Evolutionary conservation across 92 coral and sea anemone genomes (phyloP).

Genomic region (Galaxea fascicularis): DNA sequence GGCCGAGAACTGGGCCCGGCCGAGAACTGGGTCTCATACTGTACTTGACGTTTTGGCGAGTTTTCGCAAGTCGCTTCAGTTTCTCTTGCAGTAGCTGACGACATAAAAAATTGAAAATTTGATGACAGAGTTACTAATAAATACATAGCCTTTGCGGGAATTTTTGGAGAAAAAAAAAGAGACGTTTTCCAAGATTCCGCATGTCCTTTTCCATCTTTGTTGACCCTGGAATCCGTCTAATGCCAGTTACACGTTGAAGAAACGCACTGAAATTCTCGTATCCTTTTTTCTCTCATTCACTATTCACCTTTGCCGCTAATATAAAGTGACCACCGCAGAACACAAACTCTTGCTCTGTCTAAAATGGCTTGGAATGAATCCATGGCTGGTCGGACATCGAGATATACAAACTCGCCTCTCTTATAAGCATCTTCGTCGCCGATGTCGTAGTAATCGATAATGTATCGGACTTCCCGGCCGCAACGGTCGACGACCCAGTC

Average conservation of each 20-base stretch:
- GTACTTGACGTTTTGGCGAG: too few relatives aligned
- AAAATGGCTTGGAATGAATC: slow-evolving; percentile 91
- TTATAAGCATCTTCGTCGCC: slow-evolving; percentile 95
- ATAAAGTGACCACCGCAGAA: slow-evolving; percentile 88
- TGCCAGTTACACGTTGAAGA: not conserved
- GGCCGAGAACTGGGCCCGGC: too few relatives aligned
- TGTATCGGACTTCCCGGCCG: slow-evolving; percentile 89
- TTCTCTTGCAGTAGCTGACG: too few relatives aligned
- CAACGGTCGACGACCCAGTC: slow-evolving; percentile 98
- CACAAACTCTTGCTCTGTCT: slow-evolving; percentile 92
- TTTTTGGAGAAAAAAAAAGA: too few relatives aligned
- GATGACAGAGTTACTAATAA: too few relatives aligned
- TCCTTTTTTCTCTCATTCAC: not conserved
- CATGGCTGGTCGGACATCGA: slow-evolving; percentile 96
- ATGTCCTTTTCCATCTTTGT: too few relatives aligned
- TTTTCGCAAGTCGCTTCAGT: too few relatives aligned
- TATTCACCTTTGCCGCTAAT: slow-evolving; percentile 79
- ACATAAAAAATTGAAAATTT: too few relatives aligned
- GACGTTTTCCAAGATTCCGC: too few relatives aligned
- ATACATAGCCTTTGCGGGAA: too few relatives aligned
- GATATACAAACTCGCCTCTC: slow-evolving; percentile 90
- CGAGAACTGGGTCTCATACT: too few relatives aligned
- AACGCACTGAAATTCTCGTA: not conserved
- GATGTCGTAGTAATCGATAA: slow-evolving; percentile 96
- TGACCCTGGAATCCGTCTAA: too few relatives aligned